These are phyloP conservation scores for Nomada ruficornis DNA, from an alignment of 2,888 invertebrate genomes.

Conservation along the genomic window DNA sequence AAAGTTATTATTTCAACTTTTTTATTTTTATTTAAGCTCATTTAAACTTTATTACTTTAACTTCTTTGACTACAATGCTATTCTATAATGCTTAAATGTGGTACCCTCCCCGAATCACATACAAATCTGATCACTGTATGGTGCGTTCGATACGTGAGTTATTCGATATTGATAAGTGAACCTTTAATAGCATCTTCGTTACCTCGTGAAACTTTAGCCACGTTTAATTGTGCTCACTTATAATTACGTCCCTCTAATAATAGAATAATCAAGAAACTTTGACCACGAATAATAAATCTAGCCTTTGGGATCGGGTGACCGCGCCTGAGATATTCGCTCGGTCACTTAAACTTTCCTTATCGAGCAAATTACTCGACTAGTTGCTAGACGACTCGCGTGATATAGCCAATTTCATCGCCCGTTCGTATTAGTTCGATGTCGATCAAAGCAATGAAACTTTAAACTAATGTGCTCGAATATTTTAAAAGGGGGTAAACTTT, in stretches of 20 bases:
- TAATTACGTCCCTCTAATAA: constrained; percentile 44
- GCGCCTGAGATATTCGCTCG: constrained; percentile 34
- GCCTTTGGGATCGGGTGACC: constrained; percentile 51
- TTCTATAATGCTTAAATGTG: background rate
- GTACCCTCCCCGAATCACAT: background rate
- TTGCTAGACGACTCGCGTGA: constrained; percentile 3
- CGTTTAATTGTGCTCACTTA: constrained; percentile 40
- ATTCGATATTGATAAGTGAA: constrained; percentile 26
- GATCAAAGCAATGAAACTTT: constrained; percentile 47
- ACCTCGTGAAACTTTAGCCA: constrained; percentile 31
- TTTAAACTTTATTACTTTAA: too few species aligned
- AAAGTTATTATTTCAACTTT: too few species aligned
- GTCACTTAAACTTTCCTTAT: constrained; percentile 58
- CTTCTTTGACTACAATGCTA: too few species aligned
- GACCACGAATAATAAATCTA: constrained; percentile 60
- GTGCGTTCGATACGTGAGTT: constrained; percentile 25
- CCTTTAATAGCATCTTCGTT: constrained; percentile 51
- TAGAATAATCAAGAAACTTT: constrained; percentile 58
- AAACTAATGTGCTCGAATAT: constrained; percentile 35
- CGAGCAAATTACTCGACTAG: constrained; percentile 37
- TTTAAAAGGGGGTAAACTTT: constrained; percentile 20
- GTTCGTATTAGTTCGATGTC: constrained; percentile 6
- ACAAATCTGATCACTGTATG: constrained; percentile 18
- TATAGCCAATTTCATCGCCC: background rate
- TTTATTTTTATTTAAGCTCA: too few species aligned